Base-by-base conservation (phyloP, 2,797 vertebrate genomes). In the Cuniculus paca region DNA sequence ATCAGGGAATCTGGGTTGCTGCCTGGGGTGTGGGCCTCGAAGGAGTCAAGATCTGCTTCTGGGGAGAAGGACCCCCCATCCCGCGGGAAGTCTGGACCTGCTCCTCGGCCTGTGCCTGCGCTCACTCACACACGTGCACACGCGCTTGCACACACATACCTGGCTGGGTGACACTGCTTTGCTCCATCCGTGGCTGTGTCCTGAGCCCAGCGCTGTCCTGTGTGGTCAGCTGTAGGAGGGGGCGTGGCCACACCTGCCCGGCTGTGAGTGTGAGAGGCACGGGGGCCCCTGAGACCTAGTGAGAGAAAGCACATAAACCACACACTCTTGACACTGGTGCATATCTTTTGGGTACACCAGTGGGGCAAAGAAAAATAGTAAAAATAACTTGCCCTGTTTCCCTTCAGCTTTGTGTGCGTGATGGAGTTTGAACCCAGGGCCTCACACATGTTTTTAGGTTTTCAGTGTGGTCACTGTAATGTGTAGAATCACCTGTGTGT, bases 81-180 rank as follows among this genome's bases (percentile, higher is more conserved):
- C 20, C 36, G 9, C n/a, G 24, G 36, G 68, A 72, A 42, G 2
- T 26, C 36, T 1, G 3, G 36, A 39, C 11, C 36, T 24, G 19
- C 68, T 42, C 20, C 22, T 42, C n/a, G n/a, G n/a, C n/a, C n/a
- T n/a, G n/a, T n/a, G 0, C 50, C 13, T 61, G 19, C 0, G 7
- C 24, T 39, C n/a, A 2, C 50, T 34, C 42, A 16, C 34, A 0
- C 48, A 6, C 1, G 0, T 1, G 22, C 11, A 72, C 2, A 7
- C 2, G 17, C 1, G 1, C n/a, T 0, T 10, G 34, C 24, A 54
- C 11, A 26, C 19, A 4, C 3, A 26, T 28, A 14, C 2, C 19
- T 81, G 58, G 28, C 19, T 0, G 0, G 19, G 10, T 1, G 24
- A n/a, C 24, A 0, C 7, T 17, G 56, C 54, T 20, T 42, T 82